A percentile compares a stretch with the other conserved stretches of the same genome.
Evolutionary conservation across 1,140 invertebrate species (phyloP).

Genomic region (Caenorhabditis inopinata): DNA sequence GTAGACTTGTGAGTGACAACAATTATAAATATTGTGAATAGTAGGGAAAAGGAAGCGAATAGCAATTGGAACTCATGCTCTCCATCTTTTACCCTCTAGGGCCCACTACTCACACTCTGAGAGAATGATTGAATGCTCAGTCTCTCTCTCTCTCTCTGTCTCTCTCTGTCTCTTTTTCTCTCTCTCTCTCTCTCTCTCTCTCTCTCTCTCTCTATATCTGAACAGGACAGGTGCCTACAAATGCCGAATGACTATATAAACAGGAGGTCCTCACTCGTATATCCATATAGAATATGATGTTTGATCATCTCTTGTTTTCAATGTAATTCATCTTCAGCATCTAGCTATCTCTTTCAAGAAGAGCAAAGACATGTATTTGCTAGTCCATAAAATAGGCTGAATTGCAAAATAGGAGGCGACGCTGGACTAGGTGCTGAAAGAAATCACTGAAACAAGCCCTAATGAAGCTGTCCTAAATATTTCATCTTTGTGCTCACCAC

Average conservation of each 20-base stretch:
- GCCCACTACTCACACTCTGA: neutral
- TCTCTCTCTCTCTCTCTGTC: no score
- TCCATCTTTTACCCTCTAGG: neutral
- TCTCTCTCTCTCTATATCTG: no score
- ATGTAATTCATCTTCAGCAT: no score
- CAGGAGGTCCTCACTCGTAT: neutral
- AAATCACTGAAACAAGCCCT: slow-evolving; percentile 14
- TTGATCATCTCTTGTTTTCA: neutral
- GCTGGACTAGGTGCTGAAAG: neutral
- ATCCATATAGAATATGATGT: slow-evolving; percentile 6
- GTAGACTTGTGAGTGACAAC: slow-evolving; percentile 6
- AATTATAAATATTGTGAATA: slow-evolving; percentile 34
- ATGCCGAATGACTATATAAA: slow-evolving; percentile 30
- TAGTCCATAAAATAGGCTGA: neutral
- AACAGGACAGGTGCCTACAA: slow-evolving; percentile 4
- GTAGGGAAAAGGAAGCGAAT: slow-evolving; percentile 18
- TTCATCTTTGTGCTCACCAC: neutral
- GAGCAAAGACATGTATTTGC: no score
- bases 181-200: no score
- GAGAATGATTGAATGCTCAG: slow-evolving; percentile 19
- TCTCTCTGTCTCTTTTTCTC: no score
- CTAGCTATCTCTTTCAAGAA: no score
- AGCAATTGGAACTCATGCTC: neutral
- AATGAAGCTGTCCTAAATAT: slow-evolving; percentile 30
- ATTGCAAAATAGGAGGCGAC: neutral